phyloP scores from a whole-genome alignment of 2,113 vertebrate genomes.

The Saimiri boliviensis region DNA sequence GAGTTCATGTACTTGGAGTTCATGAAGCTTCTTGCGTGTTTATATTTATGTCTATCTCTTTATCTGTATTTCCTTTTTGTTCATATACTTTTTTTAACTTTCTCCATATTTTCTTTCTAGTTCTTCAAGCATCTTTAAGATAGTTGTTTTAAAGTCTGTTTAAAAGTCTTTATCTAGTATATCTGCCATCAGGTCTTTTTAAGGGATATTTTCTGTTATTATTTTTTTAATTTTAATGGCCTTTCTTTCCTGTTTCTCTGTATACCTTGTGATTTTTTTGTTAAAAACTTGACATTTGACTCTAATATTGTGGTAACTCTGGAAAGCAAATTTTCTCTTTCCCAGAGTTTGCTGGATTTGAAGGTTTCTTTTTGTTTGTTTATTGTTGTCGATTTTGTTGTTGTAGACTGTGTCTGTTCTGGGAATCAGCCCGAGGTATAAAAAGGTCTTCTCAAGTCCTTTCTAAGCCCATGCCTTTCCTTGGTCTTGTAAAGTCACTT shows the following conservation, averaged over 20 bases:
- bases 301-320: not conserved
- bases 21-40: not conserved
- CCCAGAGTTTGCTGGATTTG: not conserved
- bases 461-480: not conserved
- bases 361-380: not conserved
- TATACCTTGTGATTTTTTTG: not conserved
- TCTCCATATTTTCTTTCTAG: not conserved
- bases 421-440: not conserved
- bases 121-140: not conserved
- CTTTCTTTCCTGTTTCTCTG: not conserved
- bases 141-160: not conserved
- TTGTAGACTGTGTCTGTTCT: not conserved
- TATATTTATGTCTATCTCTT: not conserved
- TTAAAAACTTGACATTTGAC: not conserved
- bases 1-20: not conserved
- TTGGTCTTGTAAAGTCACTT: not conserved
- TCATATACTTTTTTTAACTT: not conserved
- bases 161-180: not conserved
- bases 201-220: not conserved
- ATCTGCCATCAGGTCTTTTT: not conserved
- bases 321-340: not conserved
- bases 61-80: not conserved
- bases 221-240: not conserved
- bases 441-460: not conserved
- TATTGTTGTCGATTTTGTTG: not conserved